Conservation (phyloP, 2,113 vertebrate species). For the Connochaetes taurinus region DNA sequence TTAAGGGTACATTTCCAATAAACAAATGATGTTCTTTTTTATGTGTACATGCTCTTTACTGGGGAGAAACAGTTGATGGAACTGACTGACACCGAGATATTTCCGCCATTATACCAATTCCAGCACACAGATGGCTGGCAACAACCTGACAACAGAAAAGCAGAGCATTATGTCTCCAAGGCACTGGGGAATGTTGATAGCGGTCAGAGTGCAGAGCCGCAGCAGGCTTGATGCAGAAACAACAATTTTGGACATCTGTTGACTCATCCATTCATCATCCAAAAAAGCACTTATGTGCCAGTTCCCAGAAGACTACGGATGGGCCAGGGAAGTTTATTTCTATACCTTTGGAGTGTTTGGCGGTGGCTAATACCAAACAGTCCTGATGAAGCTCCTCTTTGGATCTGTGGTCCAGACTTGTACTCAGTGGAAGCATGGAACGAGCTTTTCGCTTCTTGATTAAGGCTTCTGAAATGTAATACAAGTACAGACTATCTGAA, state of each 20-base stretch:
- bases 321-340: not conserved
- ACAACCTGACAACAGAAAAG: not conserved
- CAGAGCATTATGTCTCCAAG: not conserved
- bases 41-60: not conserved
- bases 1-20: not conserved
- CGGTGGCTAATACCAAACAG: constrained; percentile 86
- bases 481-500: not conserved
- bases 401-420: constrained; percentile 91
- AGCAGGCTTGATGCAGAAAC: not conserved
- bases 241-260: not conserved
- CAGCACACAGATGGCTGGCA: not conserved
- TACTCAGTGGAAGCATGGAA: constrained; percentile 91
- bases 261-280: not conserved
- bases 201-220: not conserved
- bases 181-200: not conserved
- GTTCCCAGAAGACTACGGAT: not conserved
- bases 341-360: constrained; percentile 80
- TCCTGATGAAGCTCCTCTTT: constrained; percentile 94
- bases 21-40: not conserved
- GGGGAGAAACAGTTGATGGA: not conserved
- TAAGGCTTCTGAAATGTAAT: constrained; percentile 72
- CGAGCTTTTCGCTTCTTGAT: constrained; percentile 92
- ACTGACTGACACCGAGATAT: not conserved
- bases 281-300: not conserved
- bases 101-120: not conserved